These are phyloP conservation scores for Phthorimaea operculella DNA, from an alignment of 1,140 invertebrate species.

Conservation along the genomic window DNA sequence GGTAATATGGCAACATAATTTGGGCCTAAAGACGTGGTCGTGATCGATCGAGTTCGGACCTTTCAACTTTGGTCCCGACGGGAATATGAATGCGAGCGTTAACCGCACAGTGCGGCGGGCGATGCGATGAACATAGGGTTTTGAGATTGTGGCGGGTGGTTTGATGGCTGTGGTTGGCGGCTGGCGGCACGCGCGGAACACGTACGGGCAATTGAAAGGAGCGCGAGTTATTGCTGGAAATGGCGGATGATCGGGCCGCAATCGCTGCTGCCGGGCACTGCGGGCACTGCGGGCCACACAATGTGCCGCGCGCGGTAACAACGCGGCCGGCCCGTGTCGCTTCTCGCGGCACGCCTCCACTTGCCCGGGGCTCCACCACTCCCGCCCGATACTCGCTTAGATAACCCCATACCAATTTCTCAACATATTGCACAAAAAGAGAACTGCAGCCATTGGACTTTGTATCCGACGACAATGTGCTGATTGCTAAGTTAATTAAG, in stretches of 20 bases:
- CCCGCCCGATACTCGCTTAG: conserved; percentile 9
- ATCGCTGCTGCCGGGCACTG: conserved; percentile 42
- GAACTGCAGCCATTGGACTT: background rate
- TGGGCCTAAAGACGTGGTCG: conserved; percentile 24
- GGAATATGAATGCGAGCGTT: conserved; percentile 12
- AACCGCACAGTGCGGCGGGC: conserved; percentile 27
- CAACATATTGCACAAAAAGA: background rate
- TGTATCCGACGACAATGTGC: background rate
- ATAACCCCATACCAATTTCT: conserved; percentile 7
- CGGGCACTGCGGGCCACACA: conserved; percentile 37
- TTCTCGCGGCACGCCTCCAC: conserved; percentile 21
- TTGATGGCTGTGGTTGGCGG: conserved; percentile 40
- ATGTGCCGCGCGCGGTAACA: conserved; percentile 24
- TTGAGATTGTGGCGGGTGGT: conserved; percentile 39
- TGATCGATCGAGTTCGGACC: conserved; percentile 24
- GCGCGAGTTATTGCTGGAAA: conserved; percentile 48
- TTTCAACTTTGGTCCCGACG: conserved; percentile 17
- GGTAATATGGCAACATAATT: conserved; percentile 18
- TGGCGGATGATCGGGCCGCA: conserved; percentile 35
- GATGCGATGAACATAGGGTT: conserved; percentile 46
- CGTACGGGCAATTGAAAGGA: conserved; percentile 54
- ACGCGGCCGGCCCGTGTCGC: conserved; percentile 16
- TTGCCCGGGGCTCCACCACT: conserved; percentile 9
- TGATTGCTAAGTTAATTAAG: conserved; percentile 7
- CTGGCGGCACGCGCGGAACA: conserved; percentile 37